phyloP scores from a whole-genome alignment of 2,888 invertebrate genomes.

The Electrophaes corylata region DNA sequence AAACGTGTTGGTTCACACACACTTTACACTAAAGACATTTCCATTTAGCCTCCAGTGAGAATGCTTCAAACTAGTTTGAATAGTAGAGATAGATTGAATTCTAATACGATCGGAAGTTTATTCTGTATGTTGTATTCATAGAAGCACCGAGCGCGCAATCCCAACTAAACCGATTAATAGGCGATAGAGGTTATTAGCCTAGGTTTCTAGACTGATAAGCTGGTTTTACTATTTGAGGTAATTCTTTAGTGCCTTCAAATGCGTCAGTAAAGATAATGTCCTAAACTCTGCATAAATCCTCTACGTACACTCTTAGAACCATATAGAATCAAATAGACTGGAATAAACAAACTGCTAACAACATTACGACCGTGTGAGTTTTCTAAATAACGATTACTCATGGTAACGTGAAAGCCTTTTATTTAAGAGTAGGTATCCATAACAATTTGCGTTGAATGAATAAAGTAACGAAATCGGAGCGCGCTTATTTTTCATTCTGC shows the following conservation, averaged over 20 bases:
- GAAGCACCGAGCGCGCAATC: constrained; percentile 40
- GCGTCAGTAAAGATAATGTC: too few species aligned
- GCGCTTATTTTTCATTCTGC: constrained; percentile 74
- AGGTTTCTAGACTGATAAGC: constrained; percentile 6
- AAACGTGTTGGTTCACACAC: background rate
- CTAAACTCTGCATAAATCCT: too few species aligned
- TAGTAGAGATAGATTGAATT: constrained; percentile 32
- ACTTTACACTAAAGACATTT: constrained; percentile 4
- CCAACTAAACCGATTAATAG: constrained; percentile 51
- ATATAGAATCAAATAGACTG: too few species aligned
- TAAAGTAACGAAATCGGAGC: constrained; percentile 69
- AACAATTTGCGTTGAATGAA: constrained; percentile 62
- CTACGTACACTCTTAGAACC: too few species aligned
- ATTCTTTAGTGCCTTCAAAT: background rate
- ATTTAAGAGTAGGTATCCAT: constrained; percentile 55
- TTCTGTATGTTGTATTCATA: constrained; percentile 39
- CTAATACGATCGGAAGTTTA: constrained; percentile 39
- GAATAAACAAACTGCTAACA: too few species aligned
- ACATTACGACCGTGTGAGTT: background rate
- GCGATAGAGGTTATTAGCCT: constrained; percentile 35
- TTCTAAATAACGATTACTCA: constrained; percentile 45
- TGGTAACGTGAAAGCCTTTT: constrained; percentile 40
- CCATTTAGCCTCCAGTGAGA: constrained; percentile 15
- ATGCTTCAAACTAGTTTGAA: constrained; percentile 12
- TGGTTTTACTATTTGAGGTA: constrained; percentile 3